phyloP scores from a whole-genome alignment of 2,797 vertebrate genomes.

The Aulostomus chinensis region DNA sequence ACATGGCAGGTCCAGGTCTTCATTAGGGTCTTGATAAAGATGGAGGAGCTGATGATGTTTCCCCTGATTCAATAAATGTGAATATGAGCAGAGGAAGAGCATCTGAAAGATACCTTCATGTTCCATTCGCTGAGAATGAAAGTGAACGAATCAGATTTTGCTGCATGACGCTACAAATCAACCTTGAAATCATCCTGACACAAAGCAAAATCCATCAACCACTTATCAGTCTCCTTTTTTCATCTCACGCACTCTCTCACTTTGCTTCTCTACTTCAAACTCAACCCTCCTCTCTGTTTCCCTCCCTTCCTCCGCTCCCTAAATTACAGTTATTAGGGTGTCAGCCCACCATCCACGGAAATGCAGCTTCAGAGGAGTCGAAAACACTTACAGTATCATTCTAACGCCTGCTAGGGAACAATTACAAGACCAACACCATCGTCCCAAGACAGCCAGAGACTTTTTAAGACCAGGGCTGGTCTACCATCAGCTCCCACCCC shows the following conservation, averaged over 20 bases:
- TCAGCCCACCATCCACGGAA: conserved; percentile 61
- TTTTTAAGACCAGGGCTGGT: conserved; percentile 50
- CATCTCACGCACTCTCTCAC: conserved; percentile 5
- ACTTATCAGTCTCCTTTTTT: conserved; percentile 15
- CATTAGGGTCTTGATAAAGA: conserved; percentile 37
- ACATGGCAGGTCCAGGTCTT: conserved; percentile 61
- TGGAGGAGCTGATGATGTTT: conserved; percentile 40
- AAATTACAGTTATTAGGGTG: conserved; percentile 73
- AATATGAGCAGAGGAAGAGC: conserved; percentile 29
- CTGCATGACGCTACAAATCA: background rate
- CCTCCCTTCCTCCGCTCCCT: conserved; percentile 43
- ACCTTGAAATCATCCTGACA: conserved; percentile 10
- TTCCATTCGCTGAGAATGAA: background rate
- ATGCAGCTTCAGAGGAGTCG: conserved; percentile 48
- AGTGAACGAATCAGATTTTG: conserved; percentile 1
- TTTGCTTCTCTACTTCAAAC: conserved; percentile 23
- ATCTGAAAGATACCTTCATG: conserved; percentile 1
- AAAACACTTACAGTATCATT: conserved; percentile 46
- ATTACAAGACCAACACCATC: conserved; percentile 61
- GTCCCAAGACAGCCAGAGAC: conserved; percentile 41
- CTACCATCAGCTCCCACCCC: conserved; percentile 26
- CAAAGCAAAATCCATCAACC: conserved; percentile 34
- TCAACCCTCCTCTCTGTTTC: conserved; percentile 27
- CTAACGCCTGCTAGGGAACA: conserved; percentile 56
- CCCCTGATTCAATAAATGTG: conserved; percentile 26